Conservation (phyloP, 2,888 invertebrate genomes). For the Mesorhabditis spiculigera region DNA sequence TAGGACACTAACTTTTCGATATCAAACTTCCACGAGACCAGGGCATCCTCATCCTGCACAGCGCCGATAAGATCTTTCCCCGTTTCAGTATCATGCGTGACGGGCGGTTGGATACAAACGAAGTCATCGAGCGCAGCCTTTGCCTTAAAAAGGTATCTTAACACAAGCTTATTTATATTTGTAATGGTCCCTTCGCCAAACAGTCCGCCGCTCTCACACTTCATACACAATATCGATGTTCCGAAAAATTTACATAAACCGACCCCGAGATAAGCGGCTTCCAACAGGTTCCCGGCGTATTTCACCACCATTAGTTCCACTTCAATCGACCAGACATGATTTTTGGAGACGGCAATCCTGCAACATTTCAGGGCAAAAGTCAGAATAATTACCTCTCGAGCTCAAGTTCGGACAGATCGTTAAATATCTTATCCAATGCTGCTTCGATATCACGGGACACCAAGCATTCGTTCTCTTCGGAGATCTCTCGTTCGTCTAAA, state of each 20-base stretch:
- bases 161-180: too few species aligned
- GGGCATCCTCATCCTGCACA: neutral
- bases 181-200: too few species aligned
- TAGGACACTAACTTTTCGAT: slow-evolving; percentile 4
- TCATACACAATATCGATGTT: neutral
- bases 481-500: neutral
- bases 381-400: neutral
- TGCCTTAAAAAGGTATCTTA: neutral
- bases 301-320: neutral
- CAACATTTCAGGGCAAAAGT: neutral
- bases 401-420: neutral
- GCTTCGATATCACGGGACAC: neutral
- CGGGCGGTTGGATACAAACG: slow-evolving; percentile 1
- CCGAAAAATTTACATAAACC: neutral
- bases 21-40: neutral
- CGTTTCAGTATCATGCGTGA: neutral
- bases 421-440: slow-evolving; percentile 3
- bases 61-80: slow-evolving; percentile 1
- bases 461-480: neutral
- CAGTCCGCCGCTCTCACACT: too few species aligned
- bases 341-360: neutral
- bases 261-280: slow-evolving; percentile 5
- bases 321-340: neutral
- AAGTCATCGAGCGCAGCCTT: neutral
- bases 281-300: slow-evolving; percentile 4